These are phyloP conservation scores for Chesias legatella DNA, from an alignment of 2,888 invertebrate genomes.

Conservation along the genomic window DNA sequence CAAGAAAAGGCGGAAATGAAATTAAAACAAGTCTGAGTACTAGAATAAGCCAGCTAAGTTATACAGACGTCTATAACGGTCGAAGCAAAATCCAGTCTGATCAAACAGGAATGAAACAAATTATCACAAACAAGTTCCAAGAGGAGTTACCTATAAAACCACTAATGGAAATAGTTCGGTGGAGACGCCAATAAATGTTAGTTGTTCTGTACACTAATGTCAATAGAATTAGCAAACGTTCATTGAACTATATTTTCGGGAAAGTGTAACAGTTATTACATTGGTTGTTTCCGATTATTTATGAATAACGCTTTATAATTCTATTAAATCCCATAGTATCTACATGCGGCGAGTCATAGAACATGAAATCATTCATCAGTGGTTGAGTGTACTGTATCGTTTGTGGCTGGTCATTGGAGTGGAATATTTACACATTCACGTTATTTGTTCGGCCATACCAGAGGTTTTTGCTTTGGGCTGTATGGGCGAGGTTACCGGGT, in stretches of 20 bases:
- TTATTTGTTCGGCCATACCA: slow-evolving; percentile 56
- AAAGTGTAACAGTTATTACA: not conserved
- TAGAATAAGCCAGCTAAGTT: not conserved
- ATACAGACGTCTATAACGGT: not conserved
- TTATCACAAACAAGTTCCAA: not conserved
- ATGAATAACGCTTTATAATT: slow-evolving; percentile 1
- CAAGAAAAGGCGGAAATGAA: slow-evolving; percentile 17
- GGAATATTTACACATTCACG: slow-evolving; percentile 52
- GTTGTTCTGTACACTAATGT: not conserved
- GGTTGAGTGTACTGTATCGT: slow-evolving; percentile 33
- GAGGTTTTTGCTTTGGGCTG: slow-evolving; percentile 54
- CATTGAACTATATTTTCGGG: not conserved
- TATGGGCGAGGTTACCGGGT: slow-evolving; percentile 58
- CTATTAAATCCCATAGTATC: slow-evolving; percentile 1
- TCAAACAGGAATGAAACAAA: not conserved
- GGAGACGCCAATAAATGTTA: not conserved
- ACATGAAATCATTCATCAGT: slow-evolving; percentile 41
- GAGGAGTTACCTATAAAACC: not conserved
- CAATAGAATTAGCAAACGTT: slow-evolving; percentile 1
- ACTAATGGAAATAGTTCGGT: not conserved
- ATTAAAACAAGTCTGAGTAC: slow-evolving; percentile 1
- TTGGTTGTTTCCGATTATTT: not conserved
- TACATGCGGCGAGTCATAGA: slow-evolving; percentile 33
- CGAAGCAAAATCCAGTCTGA: slow-evolving; percentile 1
- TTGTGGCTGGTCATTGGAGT: slow-evolving; percentile 39